Percentiles rank a stretch among this genome's conserved stretches.
phyloP scores from a whole-genome alignment of 2,888 invertebrate genomes.

The Stegophylla sp. region DNA sequence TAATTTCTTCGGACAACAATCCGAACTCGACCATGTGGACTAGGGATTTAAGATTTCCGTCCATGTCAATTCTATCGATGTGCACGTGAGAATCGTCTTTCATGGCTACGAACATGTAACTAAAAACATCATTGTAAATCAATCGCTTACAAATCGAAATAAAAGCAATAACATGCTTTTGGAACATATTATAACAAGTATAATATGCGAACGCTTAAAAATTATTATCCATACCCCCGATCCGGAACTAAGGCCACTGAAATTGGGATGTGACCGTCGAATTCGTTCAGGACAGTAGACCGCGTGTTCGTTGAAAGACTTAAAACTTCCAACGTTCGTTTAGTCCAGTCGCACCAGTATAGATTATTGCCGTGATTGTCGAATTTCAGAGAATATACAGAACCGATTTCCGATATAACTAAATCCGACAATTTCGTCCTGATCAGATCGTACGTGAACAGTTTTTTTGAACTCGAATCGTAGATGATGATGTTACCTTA shows the following conservation, averaged over 20 bases:
- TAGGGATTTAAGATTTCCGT: constrained; percentile 68
- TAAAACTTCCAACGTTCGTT: constrained; percentile 72
- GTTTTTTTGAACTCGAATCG: constrained; percentile 67
- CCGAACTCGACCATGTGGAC: constrained; percentile 65
- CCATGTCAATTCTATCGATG: constrained; percentile 75
- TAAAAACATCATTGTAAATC: constrained; percentile 64
- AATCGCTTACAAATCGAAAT: constrained; percentile 29
- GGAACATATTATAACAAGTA: too few relatives aligned
- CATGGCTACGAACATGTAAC: constrained; percentile 72
- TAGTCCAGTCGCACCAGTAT: constrained; percentile 75
- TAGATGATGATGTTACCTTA: constrained; percentile 65
- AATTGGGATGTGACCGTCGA: constrained; percentile 71
- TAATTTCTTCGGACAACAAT: constrained; percentile 68
- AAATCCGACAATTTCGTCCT: constrained; percentile 63
- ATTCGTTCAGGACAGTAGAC: constrained; percentile 70
- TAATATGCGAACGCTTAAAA: not conserved
- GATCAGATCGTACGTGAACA: constrained; percentile 65
- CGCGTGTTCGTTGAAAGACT: constrained; percentile 71
- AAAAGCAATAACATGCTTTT: not conserved
- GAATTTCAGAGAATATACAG: constrained; percentile 70
- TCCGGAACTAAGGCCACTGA: constrained; percentile 75
- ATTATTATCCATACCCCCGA: constrained; percentile 68
- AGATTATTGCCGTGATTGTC: constrained; percentile 77
- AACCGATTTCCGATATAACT: constrained; percentile 66
- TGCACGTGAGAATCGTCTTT: constrained; percentile 64